Conservation (phyloP, 2,113 vertebrate species). For the Otocyon megalotis region DNA sequence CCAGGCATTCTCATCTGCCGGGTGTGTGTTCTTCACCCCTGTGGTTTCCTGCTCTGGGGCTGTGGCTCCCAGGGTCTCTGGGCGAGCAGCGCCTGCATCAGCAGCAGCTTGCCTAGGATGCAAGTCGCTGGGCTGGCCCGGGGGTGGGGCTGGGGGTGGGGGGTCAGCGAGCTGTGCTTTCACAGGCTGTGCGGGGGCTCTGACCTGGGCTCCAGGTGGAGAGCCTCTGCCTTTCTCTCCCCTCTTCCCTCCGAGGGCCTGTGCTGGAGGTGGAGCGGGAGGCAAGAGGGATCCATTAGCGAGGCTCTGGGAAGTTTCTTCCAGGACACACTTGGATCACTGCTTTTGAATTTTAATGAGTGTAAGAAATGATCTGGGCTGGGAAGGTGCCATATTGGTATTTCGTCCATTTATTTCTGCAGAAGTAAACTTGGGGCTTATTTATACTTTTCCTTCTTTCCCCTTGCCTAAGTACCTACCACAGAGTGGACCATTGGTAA, state of each 20-base stretch:
- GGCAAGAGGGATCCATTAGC: not conserved
- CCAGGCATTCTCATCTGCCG: not conserved
- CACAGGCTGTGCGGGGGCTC: not conserved
- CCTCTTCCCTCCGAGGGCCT: not conserved
- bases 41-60: too few species aligned
- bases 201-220: fast-evolving
- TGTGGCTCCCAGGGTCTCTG: not conserved
- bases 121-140: not conserved
- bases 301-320: not conserved
- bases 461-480: slow-evolving; percentile 58
- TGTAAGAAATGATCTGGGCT: not conserved
- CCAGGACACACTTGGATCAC: not conserved
- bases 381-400: slow-evolving; percentile 47
- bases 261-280: not conserved
- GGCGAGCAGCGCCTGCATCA: fast-evolving
- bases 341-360: slow-evolving; percentile 65
- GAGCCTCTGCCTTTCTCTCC: not conserved
- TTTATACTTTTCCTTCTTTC: slow-evolving; percentile 56
- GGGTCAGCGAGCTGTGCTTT: not conserved
- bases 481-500: slow-evolving; percentile 46
- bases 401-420: slow-evolving; percentile 63
- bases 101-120: not conserved
- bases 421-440: slow-evolving; percentile 62
- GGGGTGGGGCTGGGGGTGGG: too few species aligned
- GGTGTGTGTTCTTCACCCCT: not conserved